These are phyloP conservation scores for Columba janthina DNA, from an alignment of 2,113 vertebrate species.

Conservation along the genomic window DNA sequence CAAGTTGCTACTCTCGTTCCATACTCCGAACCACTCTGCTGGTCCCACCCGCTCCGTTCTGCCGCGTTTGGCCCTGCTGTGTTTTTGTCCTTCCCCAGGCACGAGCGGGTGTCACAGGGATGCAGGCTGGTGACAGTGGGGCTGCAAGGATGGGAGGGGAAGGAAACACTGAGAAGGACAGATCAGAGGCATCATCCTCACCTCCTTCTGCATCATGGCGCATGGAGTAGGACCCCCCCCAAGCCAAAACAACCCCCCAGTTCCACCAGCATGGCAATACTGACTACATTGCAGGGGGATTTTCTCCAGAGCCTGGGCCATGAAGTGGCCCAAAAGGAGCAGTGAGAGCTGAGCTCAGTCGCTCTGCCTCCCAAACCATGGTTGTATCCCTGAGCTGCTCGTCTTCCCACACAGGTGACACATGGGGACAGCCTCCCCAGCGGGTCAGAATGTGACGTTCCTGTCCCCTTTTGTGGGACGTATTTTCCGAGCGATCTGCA, in stretches of 20 bases:
- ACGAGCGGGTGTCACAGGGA: not conserved
- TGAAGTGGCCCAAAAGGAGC: not conserved
- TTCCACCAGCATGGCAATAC: not conserved
- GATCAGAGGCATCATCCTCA: not conserved
- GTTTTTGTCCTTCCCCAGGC: not conserved
- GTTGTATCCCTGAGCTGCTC: accelerated
- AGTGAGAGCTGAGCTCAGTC: not conserved
- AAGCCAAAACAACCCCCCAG: accelerated
- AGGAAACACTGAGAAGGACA: not conserved
- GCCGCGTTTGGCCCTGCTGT: too few species aligned
- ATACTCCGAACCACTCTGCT: too few species aligned
- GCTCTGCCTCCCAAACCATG: not conserved
- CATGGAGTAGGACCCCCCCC: not conserved
- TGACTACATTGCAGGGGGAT: not conserved
- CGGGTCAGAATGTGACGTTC: accelerated
- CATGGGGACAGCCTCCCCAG: not conserved
- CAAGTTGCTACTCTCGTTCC: not conserved
- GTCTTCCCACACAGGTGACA: not conserved
- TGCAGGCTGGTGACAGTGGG: not conserved
- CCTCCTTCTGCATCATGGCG: not conserved
- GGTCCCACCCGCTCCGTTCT: not conserved
- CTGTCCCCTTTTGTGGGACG: not conserved
- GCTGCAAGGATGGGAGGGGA: not conserved
- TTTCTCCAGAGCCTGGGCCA: not conserved
- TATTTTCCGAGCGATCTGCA: not conserved